phyloP scores from a whole-genome alignment of 2,888 invertebrate genomes.

The Ariolimax columbianus region DNA sequence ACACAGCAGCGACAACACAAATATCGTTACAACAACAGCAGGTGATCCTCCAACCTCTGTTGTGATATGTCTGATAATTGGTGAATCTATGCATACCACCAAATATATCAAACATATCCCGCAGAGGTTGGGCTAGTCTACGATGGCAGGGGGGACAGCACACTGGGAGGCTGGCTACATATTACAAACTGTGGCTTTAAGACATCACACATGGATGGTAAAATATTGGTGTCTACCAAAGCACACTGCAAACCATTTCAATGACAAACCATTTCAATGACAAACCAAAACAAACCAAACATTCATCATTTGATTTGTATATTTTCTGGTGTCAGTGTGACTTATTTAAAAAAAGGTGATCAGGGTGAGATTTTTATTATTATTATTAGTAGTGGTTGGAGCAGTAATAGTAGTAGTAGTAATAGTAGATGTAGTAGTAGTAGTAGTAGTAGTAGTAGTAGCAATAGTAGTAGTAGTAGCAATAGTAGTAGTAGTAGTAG shows the following conservation, averaged over 20 bases:
- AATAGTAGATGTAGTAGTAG: too few relatives aligned
- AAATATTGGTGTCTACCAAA: background rate
- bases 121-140: slow-evolving; percentile 80
- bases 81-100: slow-evolving; percentile 93
- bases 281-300: background rate
- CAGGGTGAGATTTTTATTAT: too few relatives aligned
- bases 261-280: too few relatives aligned
- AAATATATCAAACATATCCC: slow-evolving; percentile 99
- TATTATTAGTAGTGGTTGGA: too few relatives aligned
- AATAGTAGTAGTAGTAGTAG: too few relatives aligned
- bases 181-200: slow-evolving; percentile 31
- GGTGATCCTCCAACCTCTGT: slow-evolving; percentile 55
- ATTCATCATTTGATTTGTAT: too few relatives aligned
- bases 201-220: background rate
- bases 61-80: slow-evolving; percentile 99
- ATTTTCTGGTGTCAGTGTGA: too few relatives aligned
- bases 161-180: slow-evolving; percentile 35
- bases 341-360: too few relatives aligned
- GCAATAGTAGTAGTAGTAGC: too few relatives aligned
- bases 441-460: too few relatives aligned
- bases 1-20: background rate
- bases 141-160: slow-evolving; percentile 39
- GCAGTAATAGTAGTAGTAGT: too few relatives aligned
- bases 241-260: background rate
- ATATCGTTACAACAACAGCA: slow-evolving; percentile 11